Base-by-base conservation (phyloP, 23 tunicate genomes). In the Styela clava region DNA sequence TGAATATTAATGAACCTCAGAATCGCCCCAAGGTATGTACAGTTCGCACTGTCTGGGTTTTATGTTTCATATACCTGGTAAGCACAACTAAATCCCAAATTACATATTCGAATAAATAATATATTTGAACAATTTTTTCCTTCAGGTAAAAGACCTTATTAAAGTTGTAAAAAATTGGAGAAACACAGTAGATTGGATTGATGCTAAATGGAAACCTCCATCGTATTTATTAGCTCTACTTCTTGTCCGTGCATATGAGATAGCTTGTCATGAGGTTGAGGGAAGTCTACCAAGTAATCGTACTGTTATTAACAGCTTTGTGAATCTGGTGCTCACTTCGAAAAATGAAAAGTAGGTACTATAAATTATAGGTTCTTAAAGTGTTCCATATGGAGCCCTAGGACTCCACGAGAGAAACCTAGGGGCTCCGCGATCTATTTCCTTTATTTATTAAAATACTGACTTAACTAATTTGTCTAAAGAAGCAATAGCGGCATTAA, bases 111-210 rank as follows among this genome's bases (percentile, higher is more conserved):
- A n/a, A n/a, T n/a, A n/a, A n/a, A n/a, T n/a, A n/a, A n/a, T n/a
- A n/a, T n/a, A n/a, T n/a, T n/a, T n/a, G n/a, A n/a, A n/a, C n/a
- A n/a, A n/a, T 27, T 65, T 27, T 65, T 65, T 65, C 18, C 16
- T 27, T 21, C 69, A 87, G 98, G 98, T 93, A 16, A 87, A 87
- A 85, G 93, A 88, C 52, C 35, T 93, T 61, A 88, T 93, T 25
- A 81, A 83, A 56, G 93, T 88, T 24, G 79, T 93, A 20, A 93
- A 93, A 64, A 52, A 74, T 64, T 93, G 98, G 98, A 69, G 98
- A 31, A 93, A 88, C 61, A 3, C 89, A 3, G 78, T 63, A 9
- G 98, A 93, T 70, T 93, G 98, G 98, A 81, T 34, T n/a, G 93
- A 84, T 64, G 33, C 64, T 35, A 88, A 91, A 31, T 93, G 98